Evolutionary conservation across 2,113 vertebrate species (phyloP).

Genomic region (Anoura caudifer): DNA sequence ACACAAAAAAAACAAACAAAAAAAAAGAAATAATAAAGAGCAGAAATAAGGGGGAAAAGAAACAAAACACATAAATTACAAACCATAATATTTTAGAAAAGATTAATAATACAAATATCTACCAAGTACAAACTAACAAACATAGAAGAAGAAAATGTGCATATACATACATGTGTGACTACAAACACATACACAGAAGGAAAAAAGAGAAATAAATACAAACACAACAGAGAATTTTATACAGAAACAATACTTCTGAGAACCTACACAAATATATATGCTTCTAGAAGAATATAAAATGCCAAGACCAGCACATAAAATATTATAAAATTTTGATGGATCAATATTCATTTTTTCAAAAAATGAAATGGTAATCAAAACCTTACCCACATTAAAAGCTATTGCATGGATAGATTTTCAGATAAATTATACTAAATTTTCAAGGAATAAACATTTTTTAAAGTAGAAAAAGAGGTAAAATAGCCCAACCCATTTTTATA

Average conservation of each 20-base stretch:
- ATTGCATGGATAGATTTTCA: background rate
- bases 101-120: background rate
- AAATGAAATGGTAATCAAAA: background rate
- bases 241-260: background rate
- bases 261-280: background rate
- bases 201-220: background rate
- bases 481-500: background rate
- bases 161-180: background rate
- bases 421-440: background rate
- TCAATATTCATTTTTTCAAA: background rate
- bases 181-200: background rate
- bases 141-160: background rate
- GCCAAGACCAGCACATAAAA: background rate
- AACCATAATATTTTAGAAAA: background rate
- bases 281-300: background rate
- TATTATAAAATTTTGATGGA: background rate
- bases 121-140: background rate
- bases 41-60: background rate
- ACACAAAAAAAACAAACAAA: background rate
- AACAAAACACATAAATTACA: background rate
- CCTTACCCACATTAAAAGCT: background rate
- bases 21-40: background rate
- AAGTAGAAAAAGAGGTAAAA: background rate
- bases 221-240: background rate
- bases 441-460: constrained; percentile 8